phyloP scores from a whole-genome alignment of 2,113 vertebrate genomes.

The Gasterosteus nipponicus region DNA sequence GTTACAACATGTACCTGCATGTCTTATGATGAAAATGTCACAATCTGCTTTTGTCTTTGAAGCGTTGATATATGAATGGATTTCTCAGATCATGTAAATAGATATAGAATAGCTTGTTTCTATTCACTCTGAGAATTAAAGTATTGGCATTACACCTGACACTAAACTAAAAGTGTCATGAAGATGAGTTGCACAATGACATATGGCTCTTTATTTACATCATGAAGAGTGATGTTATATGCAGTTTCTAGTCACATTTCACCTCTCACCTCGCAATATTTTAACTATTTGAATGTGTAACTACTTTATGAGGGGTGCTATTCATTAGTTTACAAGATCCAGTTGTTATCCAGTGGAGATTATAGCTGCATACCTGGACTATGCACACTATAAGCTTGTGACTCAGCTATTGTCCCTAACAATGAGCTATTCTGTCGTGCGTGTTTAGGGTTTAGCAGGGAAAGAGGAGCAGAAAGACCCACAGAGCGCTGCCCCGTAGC shows the following conservation, averaged over 20 bases:
- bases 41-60: background rate
- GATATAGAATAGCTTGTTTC: background rate
- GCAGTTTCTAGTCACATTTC: background rate
- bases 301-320: background rate
- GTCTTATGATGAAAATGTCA: background rate
- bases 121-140: background rate
- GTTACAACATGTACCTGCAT: background rate
- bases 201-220: background rate
- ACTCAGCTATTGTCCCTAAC: slow-evolving; percentile 54
- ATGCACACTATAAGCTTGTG: slow-evolving; percentile 27
- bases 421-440: slow-evolving; percentile 46
- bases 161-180: background rate
- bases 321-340: slow-evolving; percentile 17
- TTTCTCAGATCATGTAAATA: background rate
- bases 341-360: slow-evolving; percentile 31
- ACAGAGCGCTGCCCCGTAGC: slow-evolving; percentile 27
- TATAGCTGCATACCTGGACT: slow-evolving; percentile 29
- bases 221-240: background rate
- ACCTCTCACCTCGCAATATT: background rate
- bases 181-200: background rate
- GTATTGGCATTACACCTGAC: background rate
- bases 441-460: slow-evolving; percentile 27
- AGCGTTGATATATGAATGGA: background rate
- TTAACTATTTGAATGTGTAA: slow-evolving; percentile 11
- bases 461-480: slow-evolving; percentile 23